Percentiles rank a stretch among this genome's conserved stretches.
These are phyloP conservation scores for Mus musculus DNA, from an alignment of 2,113 vertebrate genomes.

Conservation along the genomic window GRCm39 chrX:9045501-9046000, in stretches of 20 bases:
- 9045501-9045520: conserved; percentile 59
- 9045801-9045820: conserved; percentile 5
- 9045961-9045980: not conserved
- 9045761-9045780: conserved; percentile 44
- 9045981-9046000: not conserved
- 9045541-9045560: not conserved
- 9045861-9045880: conserved; percentile 7
- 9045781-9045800: conserved; percentile 31
- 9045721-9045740: conserved; percentile 40
- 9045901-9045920: not conserved
- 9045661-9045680: conserved; percentile 37
- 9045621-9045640: not conserved
- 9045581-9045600: conserved; percentile 54
- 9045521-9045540: not conserved
- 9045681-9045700: conserved; percentile 8
- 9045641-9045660: conserved; percentile 43
- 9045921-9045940: not conserved
- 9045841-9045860: conserved; percentile 30
- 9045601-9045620: conserved; percentile 55
- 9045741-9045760: conserved; percentile 36
- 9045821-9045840: not conserved
- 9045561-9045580: conserved; percentile 41
- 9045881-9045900: conserved; percentile 30
- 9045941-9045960: no score
- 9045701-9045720: not conserved